Conservation (phyloP, 2,113 vertebrate genomes). For the Neofelis nebulosa region DNA sequence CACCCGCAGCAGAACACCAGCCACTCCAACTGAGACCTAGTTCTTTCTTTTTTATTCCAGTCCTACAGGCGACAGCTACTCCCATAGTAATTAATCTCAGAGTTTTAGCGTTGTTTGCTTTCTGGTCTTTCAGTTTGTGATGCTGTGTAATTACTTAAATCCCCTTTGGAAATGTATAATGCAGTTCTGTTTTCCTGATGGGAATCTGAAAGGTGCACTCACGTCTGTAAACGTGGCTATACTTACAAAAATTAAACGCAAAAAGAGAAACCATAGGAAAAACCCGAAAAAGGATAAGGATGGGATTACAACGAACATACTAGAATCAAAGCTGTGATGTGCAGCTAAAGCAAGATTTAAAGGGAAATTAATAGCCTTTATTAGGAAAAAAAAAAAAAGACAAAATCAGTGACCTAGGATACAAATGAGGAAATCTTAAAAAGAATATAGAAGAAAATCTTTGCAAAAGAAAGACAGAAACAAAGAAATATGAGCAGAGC, state of each 20-base stretch:
- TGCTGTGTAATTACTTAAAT: background rate
- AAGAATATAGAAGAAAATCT: background rate
- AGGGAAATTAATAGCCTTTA: constrained; percentile 30
- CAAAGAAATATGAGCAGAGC: background rate
- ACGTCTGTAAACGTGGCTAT: background rate
- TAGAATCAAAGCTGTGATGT: background rate
- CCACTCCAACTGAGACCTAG: no score
- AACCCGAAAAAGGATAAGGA: background rate
- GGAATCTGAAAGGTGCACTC: background rate
- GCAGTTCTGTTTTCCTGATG: background rate
- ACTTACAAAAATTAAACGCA: background rate
- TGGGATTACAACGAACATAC: background rate
- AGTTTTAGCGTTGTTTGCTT: background rate
- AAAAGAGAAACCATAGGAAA: background rate
- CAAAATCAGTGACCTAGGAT: background rate
- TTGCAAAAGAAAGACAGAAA: background rate
- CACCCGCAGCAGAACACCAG: no score
- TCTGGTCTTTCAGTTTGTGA: background rate
- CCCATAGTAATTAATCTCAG: background rate
- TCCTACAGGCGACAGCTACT: no score
- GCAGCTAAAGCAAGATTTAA: constrained; percentile 25
- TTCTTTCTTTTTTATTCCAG: background rate
- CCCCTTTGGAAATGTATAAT: background rate
- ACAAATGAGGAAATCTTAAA: background rate
- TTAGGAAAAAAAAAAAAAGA: background rate